phyloP scores from a whole-genome alignment of 2,888 invertebrate species.

The Tipula unca region DNA sequence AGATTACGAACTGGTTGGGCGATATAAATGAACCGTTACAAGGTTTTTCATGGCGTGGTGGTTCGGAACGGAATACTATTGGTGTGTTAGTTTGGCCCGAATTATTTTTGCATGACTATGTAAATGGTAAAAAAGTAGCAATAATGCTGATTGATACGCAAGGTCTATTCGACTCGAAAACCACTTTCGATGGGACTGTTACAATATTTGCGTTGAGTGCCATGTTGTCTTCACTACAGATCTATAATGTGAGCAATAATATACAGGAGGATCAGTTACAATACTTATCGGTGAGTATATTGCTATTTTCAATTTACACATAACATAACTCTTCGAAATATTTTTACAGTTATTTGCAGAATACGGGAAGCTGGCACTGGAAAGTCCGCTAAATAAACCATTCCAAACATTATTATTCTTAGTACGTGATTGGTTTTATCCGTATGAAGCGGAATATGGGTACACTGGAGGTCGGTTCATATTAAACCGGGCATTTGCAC shows the following conservation, averaged over 20 bases:
- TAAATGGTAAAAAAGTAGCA: constrained; percentile 21
- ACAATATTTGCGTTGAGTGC: constrained; percentile 23
- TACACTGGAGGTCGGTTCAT: not conserved
- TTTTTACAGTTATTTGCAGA: constrained; percentile 20
- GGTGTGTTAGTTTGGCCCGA: constrained; percentile 23
- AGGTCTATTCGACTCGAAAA: constrained; percentile 23
- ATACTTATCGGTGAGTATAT: constrained; percentile 21
- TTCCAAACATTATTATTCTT: constrained; percentile 22
- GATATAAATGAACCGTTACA: constrained; percentile 20
- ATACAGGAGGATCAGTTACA: constrained; percentile 23
- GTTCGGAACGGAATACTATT: constrained; percentile 19
- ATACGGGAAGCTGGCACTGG: constrained; percentile 21
- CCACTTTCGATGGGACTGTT: constrained; percentile 18
- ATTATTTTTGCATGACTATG: constrained; percentile 22
- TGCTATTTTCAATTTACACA: not conserved
- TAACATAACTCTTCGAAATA: not conserved
- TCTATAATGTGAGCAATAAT: constrained; percentile 21
- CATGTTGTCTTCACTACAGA: constrained; percentile 22
- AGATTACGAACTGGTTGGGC: constrained; percentile 20
- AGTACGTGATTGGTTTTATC: constrained; percentile 22
- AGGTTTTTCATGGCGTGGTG: constrained; percentile 23
- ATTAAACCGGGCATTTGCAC: not conserved
- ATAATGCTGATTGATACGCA: constrained; percentile 23
- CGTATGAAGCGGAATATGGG: constrained; percentile 10
- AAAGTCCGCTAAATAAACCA: constrained; percentile 17